Base-by-base conservation (phyloP, 2,113 vertebrate genomes). In the Ctenodactylus gundi region DNA sequence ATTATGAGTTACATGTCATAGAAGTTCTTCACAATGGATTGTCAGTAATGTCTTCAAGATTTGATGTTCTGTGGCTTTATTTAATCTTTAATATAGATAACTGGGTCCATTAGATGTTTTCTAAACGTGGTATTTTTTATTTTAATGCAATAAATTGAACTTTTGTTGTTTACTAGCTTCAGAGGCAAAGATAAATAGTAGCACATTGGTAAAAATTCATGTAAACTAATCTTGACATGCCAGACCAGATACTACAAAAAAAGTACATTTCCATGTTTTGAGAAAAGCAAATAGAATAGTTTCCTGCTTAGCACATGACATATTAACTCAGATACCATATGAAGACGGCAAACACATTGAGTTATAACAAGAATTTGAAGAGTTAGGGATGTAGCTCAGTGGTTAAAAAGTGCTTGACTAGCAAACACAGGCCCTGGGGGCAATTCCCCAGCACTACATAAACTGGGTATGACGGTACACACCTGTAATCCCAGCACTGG, bases 101-200 rank as follows among this genome's bases (percentile, higher is more conserved):
- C 29, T 85, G 64, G 82, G 27, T 94, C 31, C 73, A 65, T 76
- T 86, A 53, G 53, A 94, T 84, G 4, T 93, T 89, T 94, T 67
- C 64, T 80, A 73, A 80, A 81, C n/a, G 6, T 14, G 23, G 7
- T 10, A 23, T 18, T 75, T 80, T 80, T 88, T 72, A 11, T 55
- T 90, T 91, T 93, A 81, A 90, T 3, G 53, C 41, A 88, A 53
- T 58, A 91, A 91, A 58, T 36, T 82, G 80, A 91, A 72, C 65
- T 80, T 94, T 95, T 90, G 78, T 51, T 94, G 49, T 44, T 67
- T 53, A 83, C 82, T 75, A 89, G 85, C 62, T 67, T 91, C 17
- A 57, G 53, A 94, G 39, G 18, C 3, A 90, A 77, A 72, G 73
- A 65, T 21, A 80, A 86, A 91, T 78, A 46, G 55, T 65, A 53